Percentiles rank a stretch among this genome's conserved stretches.
phyloP scores from a whole-genome alignment of 2,797 vertebrate species.

The Enteromius radiatus region DNA sequence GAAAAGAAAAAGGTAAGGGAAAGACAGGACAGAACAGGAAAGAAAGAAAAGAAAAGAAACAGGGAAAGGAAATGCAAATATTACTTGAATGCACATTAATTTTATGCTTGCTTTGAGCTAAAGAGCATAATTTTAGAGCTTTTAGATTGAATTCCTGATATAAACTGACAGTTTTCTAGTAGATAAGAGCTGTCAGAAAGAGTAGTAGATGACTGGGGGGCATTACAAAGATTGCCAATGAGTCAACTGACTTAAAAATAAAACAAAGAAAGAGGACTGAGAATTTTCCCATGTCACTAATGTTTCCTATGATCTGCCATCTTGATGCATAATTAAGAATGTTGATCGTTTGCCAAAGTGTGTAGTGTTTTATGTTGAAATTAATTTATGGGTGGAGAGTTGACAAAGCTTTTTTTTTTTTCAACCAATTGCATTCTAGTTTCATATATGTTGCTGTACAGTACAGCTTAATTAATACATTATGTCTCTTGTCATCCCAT shows the following conservation, averaged over 20 bases:
- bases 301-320: neutral
- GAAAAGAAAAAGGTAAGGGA: neutral
- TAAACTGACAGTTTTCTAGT: neutral
- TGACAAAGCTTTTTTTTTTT: neutral
- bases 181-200: neutral
- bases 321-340: neutral
- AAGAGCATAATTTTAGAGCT: neutral
- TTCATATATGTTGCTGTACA: neutral
- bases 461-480: conserved; percentile 2
- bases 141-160: neutral
- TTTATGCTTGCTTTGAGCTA: neutral
- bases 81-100: neutral
- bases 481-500: neutral
- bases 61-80: neutral
- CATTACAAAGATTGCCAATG: neutral
- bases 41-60: neutral
- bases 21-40: too few species aligned
- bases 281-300: neutral
- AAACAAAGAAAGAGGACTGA: neutral
- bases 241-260: neutral
- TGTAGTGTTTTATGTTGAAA: conserved; percentile 11
- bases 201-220: neutral
- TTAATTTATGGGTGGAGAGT: neutral
- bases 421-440: neutral
- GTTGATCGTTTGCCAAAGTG: neutral